Evolutionary conservation across 2,888 invertebrate species (phyloP), one percentile per base, ranked within the genome.

Genomic region (Anagyrus pseudococci): DNA sequence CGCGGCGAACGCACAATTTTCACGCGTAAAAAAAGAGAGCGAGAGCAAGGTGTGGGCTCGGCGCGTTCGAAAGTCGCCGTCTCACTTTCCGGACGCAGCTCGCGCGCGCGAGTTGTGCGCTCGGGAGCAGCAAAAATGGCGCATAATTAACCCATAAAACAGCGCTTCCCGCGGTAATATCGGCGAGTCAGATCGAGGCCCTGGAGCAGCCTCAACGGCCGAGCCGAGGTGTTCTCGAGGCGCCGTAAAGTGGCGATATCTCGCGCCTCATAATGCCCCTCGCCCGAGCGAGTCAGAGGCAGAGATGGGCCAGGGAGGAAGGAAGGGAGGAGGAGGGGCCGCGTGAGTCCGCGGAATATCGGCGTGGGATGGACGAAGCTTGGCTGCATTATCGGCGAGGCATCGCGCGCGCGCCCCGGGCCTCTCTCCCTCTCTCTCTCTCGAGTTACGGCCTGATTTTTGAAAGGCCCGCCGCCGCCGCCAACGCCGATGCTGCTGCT

Each of bases 131-230:
- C 64, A 68, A 73, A 71, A 71, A 68, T 68, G 61, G n/a, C 55
- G 68, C 68, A 70, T 76, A 76, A 76, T 76, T 76, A 76, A 75
- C 74, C 73, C 75, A 73, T 76, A 75, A 76, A 75, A 69, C 68
- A 74, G 72, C 71, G 61, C 62, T 64, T 44, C 56, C 41, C 53
- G 52, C 64, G 37, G 20, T 62, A 56, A 54, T 57, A 46, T 55
- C 60, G 62, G 26, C 56, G 53, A 43, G 40, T 46, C 33, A 23
- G 15, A 37, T 37, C 41, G 58, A 43, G 52, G 50, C 25, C 17
- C 54, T 48, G 52, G 41, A 53, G 66, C 66, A 57, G 60, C 22
- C 7, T 7, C 26, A 17, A 22, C 53, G n/a, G n/a, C 26, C 15
- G 22, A 4, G 41, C 48, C 41, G 37, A 52, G 46, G 43, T 37